phyloP scores from a whole-genome alignment of 2,888 invertebrate species.

The Gymnosoma rotundatum region DNA sequence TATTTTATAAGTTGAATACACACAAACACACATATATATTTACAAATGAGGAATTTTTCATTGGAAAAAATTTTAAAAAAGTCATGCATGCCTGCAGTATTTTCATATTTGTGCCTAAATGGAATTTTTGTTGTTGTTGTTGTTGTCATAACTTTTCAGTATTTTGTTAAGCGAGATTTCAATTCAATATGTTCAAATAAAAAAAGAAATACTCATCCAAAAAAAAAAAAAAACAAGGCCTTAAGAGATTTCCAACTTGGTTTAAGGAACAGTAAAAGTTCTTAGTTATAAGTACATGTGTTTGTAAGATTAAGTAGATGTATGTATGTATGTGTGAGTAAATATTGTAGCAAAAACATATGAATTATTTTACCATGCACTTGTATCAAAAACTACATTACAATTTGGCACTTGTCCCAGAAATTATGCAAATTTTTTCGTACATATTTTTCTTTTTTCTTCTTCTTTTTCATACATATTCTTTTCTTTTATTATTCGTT shows the following conservation, averaged over 20 bases:
- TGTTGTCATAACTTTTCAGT: neutral
- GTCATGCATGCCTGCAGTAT: slow-evolving; percentile 19
- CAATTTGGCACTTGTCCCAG: slow-evolving; percentile 73
- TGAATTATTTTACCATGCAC: slow-evolving; percentile 70
- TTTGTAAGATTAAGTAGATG: neutral
- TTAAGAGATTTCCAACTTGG: neutral
- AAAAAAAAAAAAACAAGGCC: neutral
- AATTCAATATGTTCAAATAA: neutral
- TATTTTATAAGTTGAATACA: slow-evolving; percentile 36
- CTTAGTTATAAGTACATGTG: neutral
- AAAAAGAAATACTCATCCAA: neutral
- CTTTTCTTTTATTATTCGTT: slow-evolving; percentile 21
- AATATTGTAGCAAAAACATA: slow-evolving; percentile 60
- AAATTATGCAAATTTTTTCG: slow-evolving; percentile 71
- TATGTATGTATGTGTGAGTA: neutral
- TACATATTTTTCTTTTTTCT: neutral
- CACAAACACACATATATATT: neutral
- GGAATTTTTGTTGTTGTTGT: slow-evolving; percentile 4
- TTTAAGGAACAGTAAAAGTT: neutral
- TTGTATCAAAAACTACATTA: slow-evolving; percentile 68
- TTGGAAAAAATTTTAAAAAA: neutral
- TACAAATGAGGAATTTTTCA: too few species aligned
- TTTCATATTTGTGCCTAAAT: neutral
- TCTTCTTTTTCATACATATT: neutral
- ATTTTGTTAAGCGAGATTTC: neutral